phyloP scores from a whole-genome alignment of 2,888 invertebrate genomes.

The Eupithecia centaureata region DNA sequence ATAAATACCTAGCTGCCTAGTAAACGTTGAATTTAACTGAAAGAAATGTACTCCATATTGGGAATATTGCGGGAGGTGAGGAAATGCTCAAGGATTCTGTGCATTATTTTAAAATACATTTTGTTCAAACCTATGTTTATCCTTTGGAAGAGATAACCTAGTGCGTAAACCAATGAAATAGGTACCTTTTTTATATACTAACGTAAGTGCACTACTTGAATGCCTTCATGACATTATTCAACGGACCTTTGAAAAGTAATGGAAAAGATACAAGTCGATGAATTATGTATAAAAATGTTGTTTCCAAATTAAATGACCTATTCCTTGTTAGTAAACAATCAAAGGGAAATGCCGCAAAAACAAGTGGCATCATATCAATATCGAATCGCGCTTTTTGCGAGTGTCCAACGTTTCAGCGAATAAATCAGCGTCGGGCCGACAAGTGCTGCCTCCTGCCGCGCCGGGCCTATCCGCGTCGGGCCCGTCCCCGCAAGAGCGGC shows the following conservation, averaged over 20 bases:
- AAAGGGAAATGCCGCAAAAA: neutral
- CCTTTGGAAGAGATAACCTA: neutral
- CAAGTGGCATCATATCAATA: slow-evolving; percentile 9
- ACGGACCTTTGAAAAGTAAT: too few relatives aligned
- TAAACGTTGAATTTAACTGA: neutral
- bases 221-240: too few relatives aligned
- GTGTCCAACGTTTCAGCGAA: slow-evolving; percentile 12
- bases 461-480: neutral
- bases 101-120: too few relatives aligned
- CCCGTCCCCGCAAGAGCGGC: neutral
- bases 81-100: neutral
- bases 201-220: too few relatives aligned
- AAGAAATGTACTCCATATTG: too few relatives aligned
- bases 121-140: neutral
- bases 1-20: too few relatives aligned
- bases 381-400: slow-evolving; percentile 13
- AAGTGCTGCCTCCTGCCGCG: slow-evolving; percentile 17
- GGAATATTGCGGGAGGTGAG: neutral
- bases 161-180: neutral
- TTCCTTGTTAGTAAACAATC: neutral
- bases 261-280: too few relatives aligned
- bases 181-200: too few relatives aligned
- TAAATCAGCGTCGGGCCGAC: slow-evolving; percentile 18
- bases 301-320: neutral
- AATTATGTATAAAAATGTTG: neutral